Evolutionary conservation across 2,797 vertebrate species (phyloP).

Genomic region (Columba guinea): DNA sequence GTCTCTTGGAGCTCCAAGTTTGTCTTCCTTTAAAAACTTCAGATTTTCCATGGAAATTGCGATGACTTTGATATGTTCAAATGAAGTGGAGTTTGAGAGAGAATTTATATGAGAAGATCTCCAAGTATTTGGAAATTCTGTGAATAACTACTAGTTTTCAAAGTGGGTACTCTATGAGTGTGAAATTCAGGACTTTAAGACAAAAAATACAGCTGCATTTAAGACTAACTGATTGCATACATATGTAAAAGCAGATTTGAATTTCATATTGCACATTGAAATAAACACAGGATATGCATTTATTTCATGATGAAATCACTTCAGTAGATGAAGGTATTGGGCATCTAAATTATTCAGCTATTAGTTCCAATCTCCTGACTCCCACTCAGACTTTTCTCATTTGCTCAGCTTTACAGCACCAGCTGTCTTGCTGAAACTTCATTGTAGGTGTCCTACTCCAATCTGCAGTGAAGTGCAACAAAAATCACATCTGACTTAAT

Average conservation of each 20-base stretch:
- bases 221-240: constrained; percentile 66
- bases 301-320: constrained; percentile 47
- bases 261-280: constrained; percentile 57
- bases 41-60: not conserved
- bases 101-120: not conserved
- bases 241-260: constrained; percentile 68
- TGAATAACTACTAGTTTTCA: not conserved
- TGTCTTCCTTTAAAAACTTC: not conserved
- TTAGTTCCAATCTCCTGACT: constrained; percentile 39
- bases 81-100: not conserved
- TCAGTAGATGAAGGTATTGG: constrained; percentile 48
- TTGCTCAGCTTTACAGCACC: constrained; percentile 31
- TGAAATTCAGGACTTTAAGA: constrained; percentile 42
- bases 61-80: not conserved
- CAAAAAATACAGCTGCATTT: constrained; percentile 59
- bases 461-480: not conserved
- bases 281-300: constrained; percentile 51
- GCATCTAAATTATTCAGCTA: constrained; percentile 37
- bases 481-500: constrained; percentile 10
- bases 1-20: not conserved
- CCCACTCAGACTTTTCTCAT: constrained; percentile 31
- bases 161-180: not conserved
- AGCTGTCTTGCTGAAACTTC: constrained; percentile 51
- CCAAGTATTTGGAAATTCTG: not conserved
- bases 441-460: constrained; percentile 32